These are phyloP conservation scores for Poeciliopsis presidionis DNA, from an alignment of 2,797 vertebrate species.

Conservation along the genomic window DNA sequence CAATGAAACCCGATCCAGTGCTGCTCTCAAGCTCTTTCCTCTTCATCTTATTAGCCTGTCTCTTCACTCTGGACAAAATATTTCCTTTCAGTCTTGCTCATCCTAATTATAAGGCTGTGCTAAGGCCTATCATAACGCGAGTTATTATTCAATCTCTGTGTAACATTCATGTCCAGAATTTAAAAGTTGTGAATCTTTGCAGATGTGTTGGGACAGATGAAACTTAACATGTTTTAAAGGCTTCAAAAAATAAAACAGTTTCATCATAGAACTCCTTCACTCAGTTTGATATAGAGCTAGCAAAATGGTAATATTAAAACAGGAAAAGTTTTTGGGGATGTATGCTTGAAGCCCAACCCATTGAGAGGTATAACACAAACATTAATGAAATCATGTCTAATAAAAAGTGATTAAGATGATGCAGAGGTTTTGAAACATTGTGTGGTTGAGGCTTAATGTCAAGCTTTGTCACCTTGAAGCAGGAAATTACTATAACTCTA, in stretches of 20 bases:
- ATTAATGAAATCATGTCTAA: not conserved
- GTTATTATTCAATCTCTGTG: not conserved
- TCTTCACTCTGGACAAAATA: constrained; percentile 40
- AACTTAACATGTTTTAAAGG: not conserved
- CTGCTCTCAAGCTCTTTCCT: constrained; percentile 40
- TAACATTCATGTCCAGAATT: not conserved
- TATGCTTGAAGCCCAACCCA: not conserved
- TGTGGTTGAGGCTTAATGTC: not conserved
- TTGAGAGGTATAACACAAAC: not conserved
- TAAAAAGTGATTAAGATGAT: not conserved
- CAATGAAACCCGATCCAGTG: constrained; percentile 85
- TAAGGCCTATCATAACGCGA: not conserved
- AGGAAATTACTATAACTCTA: not conserved
- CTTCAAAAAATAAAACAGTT: not conserved
- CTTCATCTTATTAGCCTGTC: constrained; percentile 56
- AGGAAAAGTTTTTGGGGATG: not conserved
- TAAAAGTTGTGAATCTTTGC: not conserved
- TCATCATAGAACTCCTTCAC: not conserved
- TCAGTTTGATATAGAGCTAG: not conserved
- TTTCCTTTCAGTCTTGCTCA: constrained; percentile 37
- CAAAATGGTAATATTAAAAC: not conserved
- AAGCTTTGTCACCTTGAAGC: not conserved
- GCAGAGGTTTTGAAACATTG: not conserved
- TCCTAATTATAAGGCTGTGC: not conserved
- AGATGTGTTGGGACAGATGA: not conserved